Evolutionary conservation across 64 coral and sea anemone species (phyloP), one percentile per base, ranked within the genome.

Genomic region (Montipora efflorescens): DNA sequence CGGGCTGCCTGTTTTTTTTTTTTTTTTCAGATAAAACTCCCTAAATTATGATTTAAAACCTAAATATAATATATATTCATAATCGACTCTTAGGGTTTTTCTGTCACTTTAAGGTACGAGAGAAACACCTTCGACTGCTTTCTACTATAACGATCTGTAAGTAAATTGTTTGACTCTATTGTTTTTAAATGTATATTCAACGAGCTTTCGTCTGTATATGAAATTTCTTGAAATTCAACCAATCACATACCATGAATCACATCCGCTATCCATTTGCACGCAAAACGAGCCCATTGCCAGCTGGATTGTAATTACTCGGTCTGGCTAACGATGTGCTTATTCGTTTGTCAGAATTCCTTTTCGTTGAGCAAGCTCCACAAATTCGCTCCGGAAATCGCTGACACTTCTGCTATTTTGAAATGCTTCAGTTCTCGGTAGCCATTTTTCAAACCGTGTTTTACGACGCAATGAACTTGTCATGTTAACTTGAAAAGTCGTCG

Each of bases 341-440:
- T 64, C 55, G 80, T 15, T 76, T 67, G 81, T 58, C 81, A 67
- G 4, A 46, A 47, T 67, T 59, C 80, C 36, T 69, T 68, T 48
- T 84, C 18, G 12, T 3, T 20, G 53, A 59, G 79, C 79, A 25
- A 10, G 21, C 43, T 68, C 62, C 23, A 13, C 61, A 46, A 69
- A 84, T 46, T 68, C 59, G 28, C 57, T 84, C 81, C 81, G 81
- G 61, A 84, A 68, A 84, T 43, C 18, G 3, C 5, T 84, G 81
- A 84, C 81, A 84, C 59, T 48, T 84, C 48, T 0, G 36, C 19
- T 69, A 15, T 15, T 47, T 5, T 57, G 2, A 18, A 68, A 67
- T 67, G 81, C 81, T 68, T 68, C 25, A 25, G 25, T 25, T 84
- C 44, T 7, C 44, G 48, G 43, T 69, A 43, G 25, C 12, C 20